Percentiles rank a stretch among this genome's conserved stretches.
phyloP scores from a whole-genome alignment of 2,113 vertebrate genomes.

The Cervus canadensis region DNA sequence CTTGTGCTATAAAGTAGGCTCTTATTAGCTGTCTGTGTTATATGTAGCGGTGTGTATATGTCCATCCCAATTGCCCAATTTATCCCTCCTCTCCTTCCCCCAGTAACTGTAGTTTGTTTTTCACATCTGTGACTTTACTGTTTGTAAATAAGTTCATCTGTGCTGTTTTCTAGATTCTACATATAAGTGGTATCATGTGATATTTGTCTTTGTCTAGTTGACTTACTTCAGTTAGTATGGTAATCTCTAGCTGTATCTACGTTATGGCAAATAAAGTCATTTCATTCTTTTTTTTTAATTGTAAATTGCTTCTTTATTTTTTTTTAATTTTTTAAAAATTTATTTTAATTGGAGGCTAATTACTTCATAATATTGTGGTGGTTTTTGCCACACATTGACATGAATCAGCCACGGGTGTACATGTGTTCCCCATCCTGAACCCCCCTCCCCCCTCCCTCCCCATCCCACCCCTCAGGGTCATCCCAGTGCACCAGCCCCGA shows the following conservation, averaged over 20 bases:
- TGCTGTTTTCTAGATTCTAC: background rate
- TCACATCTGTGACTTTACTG: background rate
- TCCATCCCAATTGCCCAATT: background rate
- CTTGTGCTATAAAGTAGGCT: background rate
- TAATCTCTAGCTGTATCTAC: background rate
- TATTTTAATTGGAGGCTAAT: background rate
- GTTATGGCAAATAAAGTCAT: background rate
- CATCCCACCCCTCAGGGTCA: background rate
- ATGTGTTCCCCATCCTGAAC: background rate
- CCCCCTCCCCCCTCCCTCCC: fast-evolving
- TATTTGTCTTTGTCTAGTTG: background rate
- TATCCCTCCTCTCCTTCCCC: background rate
- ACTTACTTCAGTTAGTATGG: background rate
- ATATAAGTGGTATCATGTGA: background rate
- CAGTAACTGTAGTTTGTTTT: background rate
- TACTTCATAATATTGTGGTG: background rate
- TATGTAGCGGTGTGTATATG: background rate
- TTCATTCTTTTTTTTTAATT: background rate
- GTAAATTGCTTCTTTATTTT: background rate
- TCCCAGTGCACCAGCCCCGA: background rate
- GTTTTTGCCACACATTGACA: background rate
- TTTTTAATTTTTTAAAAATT: background rate
- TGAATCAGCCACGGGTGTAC: background rate
- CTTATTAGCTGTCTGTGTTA: background rate
- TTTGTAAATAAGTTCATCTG: background rate